These are phyloP conservation scores for Pasiphila rectangulata DNA, from an alignment of 2,888 invertebrate genomes.

Conservation along the genomic window DNA sequence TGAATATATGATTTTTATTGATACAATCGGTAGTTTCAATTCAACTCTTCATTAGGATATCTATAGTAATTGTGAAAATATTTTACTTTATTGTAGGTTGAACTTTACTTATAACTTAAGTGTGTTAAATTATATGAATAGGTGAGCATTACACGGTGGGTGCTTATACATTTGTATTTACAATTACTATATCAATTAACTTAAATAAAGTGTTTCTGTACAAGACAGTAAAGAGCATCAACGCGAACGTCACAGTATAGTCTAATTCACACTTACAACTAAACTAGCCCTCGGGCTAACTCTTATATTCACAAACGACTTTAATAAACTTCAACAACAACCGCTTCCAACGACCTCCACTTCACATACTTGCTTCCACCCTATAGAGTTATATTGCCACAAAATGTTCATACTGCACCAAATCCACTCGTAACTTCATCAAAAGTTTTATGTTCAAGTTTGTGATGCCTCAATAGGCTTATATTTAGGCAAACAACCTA, in stretches of 20 bases:
- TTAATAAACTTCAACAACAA: neutral
- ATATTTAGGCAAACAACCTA: too few species aligned
- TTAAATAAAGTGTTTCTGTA: slow-evolving; percentile 14
- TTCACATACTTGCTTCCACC: neutral
- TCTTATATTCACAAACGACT: neutral
- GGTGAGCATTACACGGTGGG: slow-evolving; percentile 61
- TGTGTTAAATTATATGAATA: slow-evolving; percentile 13
- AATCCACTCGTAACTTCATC: too few species aligned
- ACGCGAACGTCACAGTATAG: slow-evolving; percentile 8
- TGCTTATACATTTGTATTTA: slow-evolving; percentile 47
- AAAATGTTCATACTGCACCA: too few species aligned
- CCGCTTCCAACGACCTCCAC: neutral
- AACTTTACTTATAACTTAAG: neutral
- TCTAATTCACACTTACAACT: slow-evolving; percentile 5
- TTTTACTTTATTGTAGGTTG: neutral
- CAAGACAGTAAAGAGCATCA: slow-evolving; percentile 23
- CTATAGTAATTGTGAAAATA: slow-evolving; percentile 2
- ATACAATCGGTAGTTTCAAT: slow-evolving; percentile 17
- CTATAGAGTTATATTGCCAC: too few species aligned
- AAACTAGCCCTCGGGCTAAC: slow-evolving; percentile 15
- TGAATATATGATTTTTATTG: slow-evolving; percentile 34
- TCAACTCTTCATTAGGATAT: neutral
- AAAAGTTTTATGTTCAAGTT: too few species aligned
- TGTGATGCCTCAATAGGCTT: too few species aligned
- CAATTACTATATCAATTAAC: slow-evolving; percentile 37